phyloP scores from a whole-genome alignment of 2,888 invertebrate species.

The Bembecia ichneumoniformis region DNA sequence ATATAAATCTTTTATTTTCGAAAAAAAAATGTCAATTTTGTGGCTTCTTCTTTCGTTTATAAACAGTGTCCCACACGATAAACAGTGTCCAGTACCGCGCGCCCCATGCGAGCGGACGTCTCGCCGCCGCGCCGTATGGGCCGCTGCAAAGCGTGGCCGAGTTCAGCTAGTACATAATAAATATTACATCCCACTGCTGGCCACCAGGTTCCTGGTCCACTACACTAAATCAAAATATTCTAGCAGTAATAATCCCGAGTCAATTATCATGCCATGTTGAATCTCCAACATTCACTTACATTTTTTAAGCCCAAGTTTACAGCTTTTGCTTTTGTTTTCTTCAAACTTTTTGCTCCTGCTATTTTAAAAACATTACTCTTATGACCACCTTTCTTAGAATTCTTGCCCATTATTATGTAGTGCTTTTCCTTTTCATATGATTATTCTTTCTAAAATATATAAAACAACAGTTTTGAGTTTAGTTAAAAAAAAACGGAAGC shows the following conservation, averaged over 20 bases:
- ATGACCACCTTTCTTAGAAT: slow-evolving; percentile 41
- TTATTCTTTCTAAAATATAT: background rate
- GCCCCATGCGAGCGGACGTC: no score
- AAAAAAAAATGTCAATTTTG: no score
- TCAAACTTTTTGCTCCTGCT: slow-evolving; percentile 61
- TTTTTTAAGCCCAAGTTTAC: slow-evolving; percentile 60
- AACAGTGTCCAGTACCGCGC: no score
- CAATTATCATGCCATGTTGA: background rate
- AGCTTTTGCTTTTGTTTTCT: slow-evolving; percentile 58
- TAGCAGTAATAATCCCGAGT: background rate
- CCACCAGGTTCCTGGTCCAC: no score
- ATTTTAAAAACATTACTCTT: slow-evolving; percentile 62
- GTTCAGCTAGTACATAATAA: no score
- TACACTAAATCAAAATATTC: background rate
- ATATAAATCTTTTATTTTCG: no score
- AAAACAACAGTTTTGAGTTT: background rate
- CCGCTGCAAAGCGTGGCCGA: no score
- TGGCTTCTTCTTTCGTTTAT: no score
- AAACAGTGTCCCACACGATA: no score
- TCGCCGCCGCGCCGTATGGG: no score
- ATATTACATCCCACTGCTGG: no score
- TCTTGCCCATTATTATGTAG: slow-evolving; percentile 43
- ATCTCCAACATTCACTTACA: slow-evolving; percentile 28
- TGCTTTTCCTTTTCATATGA: background rate
- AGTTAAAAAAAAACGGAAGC: background rate